Evolutionary conservation across 2,113 vertebrate genomes (phyloP).

Genomic region (Pomatorhinus ruficollis): DNA sequence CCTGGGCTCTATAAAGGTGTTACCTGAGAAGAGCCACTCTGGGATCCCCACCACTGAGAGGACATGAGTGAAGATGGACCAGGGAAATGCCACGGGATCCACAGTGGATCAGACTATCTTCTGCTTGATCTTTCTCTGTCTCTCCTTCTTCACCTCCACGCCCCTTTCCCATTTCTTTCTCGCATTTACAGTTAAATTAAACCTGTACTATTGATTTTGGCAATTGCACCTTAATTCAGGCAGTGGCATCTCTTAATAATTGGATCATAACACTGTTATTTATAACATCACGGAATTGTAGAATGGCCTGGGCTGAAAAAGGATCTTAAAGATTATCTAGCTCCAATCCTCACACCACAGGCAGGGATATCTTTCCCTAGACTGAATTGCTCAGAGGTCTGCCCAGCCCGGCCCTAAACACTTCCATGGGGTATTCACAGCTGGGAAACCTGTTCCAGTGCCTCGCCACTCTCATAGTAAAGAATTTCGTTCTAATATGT

Average conservation of each 20-base stretch:
- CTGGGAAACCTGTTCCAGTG: background rate
- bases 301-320: background rate
- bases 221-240: background rate
- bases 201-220: background rate
- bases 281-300: background rate
- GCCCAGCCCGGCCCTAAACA: background rate
- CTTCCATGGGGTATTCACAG: background rate
- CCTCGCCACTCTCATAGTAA: background rate
- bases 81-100: background rate
- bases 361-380: background rate
- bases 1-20: background rate
- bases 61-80: background rate
- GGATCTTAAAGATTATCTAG: background rate
- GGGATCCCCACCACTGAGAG: background rate
- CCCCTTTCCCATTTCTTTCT: background rate
- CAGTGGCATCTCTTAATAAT: background rate
- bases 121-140: background rate
- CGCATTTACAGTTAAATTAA: background rate
- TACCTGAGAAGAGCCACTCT: background rate
- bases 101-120: background rate
- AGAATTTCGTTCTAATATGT: background rate
- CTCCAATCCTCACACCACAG: background rate
- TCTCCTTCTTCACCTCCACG: rapidly evolving
- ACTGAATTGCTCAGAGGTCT: background rate
- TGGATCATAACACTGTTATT: rapidly evolving